phyloP scores from a whole-genome alignment of 2,888 invertebrate genomes.

The Xylota segnis region DNA sequence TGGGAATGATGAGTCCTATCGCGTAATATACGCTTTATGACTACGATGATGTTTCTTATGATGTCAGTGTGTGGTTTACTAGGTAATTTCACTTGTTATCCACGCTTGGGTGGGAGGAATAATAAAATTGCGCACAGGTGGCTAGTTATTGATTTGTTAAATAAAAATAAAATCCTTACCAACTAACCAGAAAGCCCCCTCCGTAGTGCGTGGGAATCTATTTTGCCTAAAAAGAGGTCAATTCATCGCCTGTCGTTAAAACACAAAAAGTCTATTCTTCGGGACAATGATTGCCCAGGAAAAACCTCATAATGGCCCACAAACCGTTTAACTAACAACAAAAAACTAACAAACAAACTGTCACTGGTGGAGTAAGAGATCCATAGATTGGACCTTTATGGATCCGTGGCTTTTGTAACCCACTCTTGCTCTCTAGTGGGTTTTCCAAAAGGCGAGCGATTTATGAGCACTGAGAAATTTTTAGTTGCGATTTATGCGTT shows the following conservation, averaged over 20 bases:
- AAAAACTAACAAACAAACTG: constrained; percentile 46
- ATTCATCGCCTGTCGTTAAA: constrained; percentile 13
- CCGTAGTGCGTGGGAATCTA: constrained; percentile 63
- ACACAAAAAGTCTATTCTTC: constrained; percentile 28
- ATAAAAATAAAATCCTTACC: not conserved
- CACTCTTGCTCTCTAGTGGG: constrained; percentile 58
- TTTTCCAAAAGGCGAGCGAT: constrained; percentile 63
- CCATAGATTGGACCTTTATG: constrained; percentile 58
- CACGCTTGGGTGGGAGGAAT: constrained; percentile 65
- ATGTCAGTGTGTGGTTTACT: constrained; percentile 60
- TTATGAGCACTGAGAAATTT: constrained; percentile 56
- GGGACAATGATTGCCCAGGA: constrained; percentile 31
- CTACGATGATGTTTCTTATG: constrained; percentile 66
- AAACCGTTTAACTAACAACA: constrained; percentile 43
- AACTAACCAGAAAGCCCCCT: constrained; percentile 37
- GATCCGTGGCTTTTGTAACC: constrained; percentile 53
- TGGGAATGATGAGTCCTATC: constrained; percentile 69
- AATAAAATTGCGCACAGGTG: constrained; percentile 65
- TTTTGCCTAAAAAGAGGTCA: constrained; percentile 58
- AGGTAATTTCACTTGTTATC: constrained; percentile 56
- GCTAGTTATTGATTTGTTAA: constrained; percentile 33
- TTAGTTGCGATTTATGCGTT: constrained; percentile 72
- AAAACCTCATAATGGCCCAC: constrained; percentile 19
- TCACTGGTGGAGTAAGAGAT: constrained; percentile 42
- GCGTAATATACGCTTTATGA: constrained; percentile 66